phyloP scores from a whole-genome alignment of 1,140 invertebrate species.

The Argopecten irradians region DNA sequence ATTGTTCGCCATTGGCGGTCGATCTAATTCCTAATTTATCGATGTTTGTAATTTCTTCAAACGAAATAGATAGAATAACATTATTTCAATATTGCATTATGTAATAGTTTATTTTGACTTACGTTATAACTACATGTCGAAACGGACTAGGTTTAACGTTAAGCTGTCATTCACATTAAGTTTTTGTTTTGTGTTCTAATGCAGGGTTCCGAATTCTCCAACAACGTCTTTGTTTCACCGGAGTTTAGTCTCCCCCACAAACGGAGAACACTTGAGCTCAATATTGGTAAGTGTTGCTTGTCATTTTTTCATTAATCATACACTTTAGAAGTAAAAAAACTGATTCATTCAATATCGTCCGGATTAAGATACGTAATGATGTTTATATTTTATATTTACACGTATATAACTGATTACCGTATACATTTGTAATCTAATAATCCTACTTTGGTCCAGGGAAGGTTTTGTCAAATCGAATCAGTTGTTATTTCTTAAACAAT shows the following conservation, averaged over 20 bases:
- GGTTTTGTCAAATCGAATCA: no score
- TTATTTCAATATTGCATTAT: background rate
- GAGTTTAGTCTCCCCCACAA: background rate
- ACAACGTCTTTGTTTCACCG: background rate
- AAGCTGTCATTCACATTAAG: background rate
- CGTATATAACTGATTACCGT: no score
- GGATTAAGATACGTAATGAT: no score
- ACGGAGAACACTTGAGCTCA: background rate
- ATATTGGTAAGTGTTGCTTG: background rate
- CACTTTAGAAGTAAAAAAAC: no score
- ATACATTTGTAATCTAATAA: no score
- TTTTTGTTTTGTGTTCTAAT: background rate
- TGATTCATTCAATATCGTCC: no score
- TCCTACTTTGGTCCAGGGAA: no score
- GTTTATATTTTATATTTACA: no score
- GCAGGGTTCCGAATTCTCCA: background rate
- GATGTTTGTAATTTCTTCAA: constrained; percentile 16
- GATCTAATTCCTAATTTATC: constrained; percentile 12
- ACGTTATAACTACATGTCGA: background rate
- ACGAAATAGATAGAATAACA: constrained; percentile 4
- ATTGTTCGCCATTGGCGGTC: background rate
- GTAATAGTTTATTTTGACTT: background rate
- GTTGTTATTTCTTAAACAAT: no score
- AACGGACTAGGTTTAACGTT: background rate
- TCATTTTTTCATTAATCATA: no score